phyloP scores from a whole-genome alignment of 2,888 invertebrate species.

The Choreutis nemorana region DNA sequence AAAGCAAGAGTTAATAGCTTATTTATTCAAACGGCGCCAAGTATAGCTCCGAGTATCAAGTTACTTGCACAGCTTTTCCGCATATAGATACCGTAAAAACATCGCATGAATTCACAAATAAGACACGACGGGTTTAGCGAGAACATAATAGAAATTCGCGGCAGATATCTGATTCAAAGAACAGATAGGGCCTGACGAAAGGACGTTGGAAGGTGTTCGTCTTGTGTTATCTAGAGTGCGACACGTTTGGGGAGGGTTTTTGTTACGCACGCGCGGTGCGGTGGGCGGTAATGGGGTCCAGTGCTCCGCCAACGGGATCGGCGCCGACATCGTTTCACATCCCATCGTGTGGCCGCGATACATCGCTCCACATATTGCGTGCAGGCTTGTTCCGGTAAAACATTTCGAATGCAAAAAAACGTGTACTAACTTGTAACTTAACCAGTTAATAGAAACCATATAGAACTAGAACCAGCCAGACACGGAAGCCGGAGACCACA shows the following conservation, averaged over 20 bases:
- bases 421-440: no score
- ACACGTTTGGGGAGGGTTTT: constrained; percentile 58
- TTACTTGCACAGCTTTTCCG: no score
- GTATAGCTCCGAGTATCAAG: no score
- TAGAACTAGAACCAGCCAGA: not conserved
- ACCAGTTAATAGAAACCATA: not conserved
- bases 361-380: constrained; percentile 55
- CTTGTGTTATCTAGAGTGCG: constrained; percentile 46
- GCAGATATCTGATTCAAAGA: constrained; percentile 35
- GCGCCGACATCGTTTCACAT: constrained; percentile 58
- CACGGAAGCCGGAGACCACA: not conserved
- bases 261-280: constrained; percentile 49
- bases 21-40: no score
- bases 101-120: no score
- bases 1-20: no score
- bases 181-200: constrained; percentile 30
- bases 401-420: no score
- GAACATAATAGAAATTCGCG: constrained; percentile 47
- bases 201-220: constrained; percentile 43
- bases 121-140: constrained; percentile 34
- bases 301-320: constrained; percentile 60
- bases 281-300: constrained; percentile 62
- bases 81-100: no score
- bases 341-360: constrained; percentile 59
- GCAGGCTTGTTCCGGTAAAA: constrained; percentile 55